Evolutionary conservation across 2,888 invertebrate genomes (phyloP).

Genomic region (Cantharis lateralis): DNA sequence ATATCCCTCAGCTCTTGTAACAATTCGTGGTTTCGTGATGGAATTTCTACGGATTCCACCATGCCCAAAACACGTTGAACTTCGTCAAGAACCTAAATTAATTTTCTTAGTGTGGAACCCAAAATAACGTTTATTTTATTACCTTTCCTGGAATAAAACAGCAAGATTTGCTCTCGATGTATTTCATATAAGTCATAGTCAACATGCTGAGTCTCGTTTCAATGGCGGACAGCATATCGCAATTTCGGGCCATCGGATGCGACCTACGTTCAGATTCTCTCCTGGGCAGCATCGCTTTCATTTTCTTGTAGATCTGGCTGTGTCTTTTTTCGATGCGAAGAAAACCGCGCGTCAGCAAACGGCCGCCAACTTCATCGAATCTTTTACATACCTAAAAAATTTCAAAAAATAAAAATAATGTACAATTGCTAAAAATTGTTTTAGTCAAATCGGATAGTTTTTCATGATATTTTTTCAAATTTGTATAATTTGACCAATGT

Average conservation of each 20-base stretch:
- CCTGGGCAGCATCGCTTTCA: constrained; percentile 82
- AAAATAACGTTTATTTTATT: constrained; percentile 28
- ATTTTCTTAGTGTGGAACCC: neutral
- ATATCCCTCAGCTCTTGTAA: constrained; percentile 89
- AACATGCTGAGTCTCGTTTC: constrained; percentile 91
- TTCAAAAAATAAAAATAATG: neutral
- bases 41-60: constrained; percentile 71
- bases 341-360: constrained; percentile 82
- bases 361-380: constrained; percentile 77
- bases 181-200: constrained; percentile 90
- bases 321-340: constrained; percentile 79
- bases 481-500: no score
- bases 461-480: no score
- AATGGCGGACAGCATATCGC: constrained; percentile 86
- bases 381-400: constrained; percentile 74
- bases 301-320: constrained; percentile 72
- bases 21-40: constrained; percentile 75
- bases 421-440: neutral
- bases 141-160: constrained; percentile 96
- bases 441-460: no score
- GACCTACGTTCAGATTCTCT: constrained; percentile 87
- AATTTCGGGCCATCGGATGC: constrained; percentile 85
- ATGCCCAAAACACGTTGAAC: constrained; percentile 73
- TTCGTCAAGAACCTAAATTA: constrained; percentile 81
- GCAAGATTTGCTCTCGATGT: constrained; percentile 80